Evolutionary conservation across 2,797 vertebrate species (phyloP).

Genomic region (Tapirus indicus): DNA sequence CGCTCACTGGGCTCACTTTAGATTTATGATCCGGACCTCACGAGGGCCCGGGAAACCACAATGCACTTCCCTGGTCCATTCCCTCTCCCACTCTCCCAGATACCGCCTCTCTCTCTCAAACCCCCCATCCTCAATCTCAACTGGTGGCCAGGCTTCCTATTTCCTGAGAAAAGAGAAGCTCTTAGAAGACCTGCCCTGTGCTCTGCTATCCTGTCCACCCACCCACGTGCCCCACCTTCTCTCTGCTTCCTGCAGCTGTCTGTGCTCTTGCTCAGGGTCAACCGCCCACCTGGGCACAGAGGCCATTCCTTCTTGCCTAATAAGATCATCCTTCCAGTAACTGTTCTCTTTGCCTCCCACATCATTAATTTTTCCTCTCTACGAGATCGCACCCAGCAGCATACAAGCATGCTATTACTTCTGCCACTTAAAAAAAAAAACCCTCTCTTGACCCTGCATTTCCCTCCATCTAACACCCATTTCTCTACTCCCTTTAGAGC

Average conservation of each 20-base stretch:
- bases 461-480: not conserved
- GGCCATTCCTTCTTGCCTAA: not conserved
- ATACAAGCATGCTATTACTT: not conserved
- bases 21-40: not conserved
- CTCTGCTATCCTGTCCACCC: rapidly evolving
- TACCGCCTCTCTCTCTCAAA: not conserved
- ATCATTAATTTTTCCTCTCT: not conserved
- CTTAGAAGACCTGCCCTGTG: not conserved
- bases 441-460: not conserved
- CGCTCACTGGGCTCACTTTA: not conserved
- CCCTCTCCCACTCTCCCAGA: not conserved
- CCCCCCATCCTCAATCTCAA: not conserved
- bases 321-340: not conserved
- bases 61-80: rapidly evolving
- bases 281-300: not conserved
- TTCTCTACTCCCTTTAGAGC: not conserved
- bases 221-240: rapidly evolving
- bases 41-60: not conserved
- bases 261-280: not conserved
- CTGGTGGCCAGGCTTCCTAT: not conserved
- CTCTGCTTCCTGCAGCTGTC: not conserved
- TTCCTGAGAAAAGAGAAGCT: not conserved
- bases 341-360: not conserved
- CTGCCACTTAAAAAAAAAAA: not conserved
- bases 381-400: not conserved